Evolutionary conservation across 2,113 vertebrate genomes (phyloP).

Genomic region (Pachypanchax playfairii): DNA sequence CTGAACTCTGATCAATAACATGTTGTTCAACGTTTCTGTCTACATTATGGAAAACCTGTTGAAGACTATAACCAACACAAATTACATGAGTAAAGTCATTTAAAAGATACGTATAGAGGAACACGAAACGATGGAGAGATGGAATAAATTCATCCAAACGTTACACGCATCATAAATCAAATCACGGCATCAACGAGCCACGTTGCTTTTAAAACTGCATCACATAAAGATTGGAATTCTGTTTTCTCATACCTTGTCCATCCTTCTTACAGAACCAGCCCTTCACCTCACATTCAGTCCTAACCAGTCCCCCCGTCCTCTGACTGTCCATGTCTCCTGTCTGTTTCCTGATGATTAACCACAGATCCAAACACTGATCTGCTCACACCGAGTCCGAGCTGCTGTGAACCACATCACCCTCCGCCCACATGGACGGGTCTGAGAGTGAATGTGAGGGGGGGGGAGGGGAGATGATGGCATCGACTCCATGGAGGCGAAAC

Average conservation of each 20-base stretch:
- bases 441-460: slow-evolving; percentile 31
- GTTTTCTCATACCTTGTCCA: slow-evolving; percentile 79
- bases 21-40: slow-evolving; percentile 21
- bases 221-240: too few species aligned
- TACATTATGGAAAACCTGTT: slow-evolving; percentile 11
- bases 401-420: slow-evolving; percentile 22
- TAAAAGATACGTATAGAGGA: too few species aligned
- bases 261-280: slow-evolving; percentile 86
- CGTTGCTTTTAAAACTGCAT: not conserved
- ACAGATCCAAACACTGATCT: slow-evolving; percentile 62
- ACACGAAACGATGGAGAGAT: too few species aligned
- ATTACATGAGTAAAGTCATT: not conserved
- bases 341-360: slow-evolving; percentile 54
- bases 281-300: slow-evolving; percentile 84
- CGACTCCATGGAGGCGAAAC: too few species aligned
- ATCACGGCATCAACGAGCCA: too few species aligned
- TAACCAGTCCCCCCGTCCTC: slow-evolving; percentile 70
- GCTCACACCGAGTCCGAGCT: slow-evolving; percentile 20
- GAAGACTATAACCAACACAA: slow-evolving; percentile 3
- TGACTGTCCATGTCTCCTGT: slow-evolving; percentile 59
- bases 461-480: slow-evolving; percentile 24
- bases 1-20: slow-evolving; percentile 38
- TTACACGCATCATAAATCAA: too few species aligned
- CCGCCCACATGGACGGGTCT: slow-evolving; percentile 34
- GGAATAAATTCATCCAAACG: too few species aligned